These are phyloP conservation scores for Caenorhabditis remanei DNA, from an alignment of 1,140 invertebrate genomes.

Conservation along the genomic window DNA sequence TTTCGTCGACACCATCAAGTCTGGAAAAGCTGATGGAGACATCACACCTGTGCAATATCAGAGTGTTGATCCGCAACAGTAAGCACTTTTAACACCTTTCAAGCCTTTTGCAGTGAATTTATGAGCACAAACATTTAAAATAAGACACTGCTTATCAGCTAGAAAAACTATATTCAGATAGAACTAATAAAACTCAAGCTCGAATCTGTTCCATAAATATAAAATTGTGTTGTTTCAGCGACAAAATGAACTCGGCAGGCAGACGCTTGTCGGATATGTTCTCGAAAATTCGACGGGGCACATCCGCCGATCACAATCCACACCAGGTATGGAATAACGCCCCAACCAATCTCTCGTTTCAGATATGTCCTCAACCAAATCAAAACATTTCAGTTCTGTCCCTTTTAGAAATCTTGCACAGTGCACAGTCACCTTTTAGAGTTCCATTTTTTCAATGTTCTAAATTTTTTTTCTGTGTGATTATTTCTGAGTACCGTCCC, in stretches of 20 bases:
- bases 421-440: constrained; percentile 53
- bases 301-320: constrained; percentile 63
- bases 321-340: constrained; percentile 45
- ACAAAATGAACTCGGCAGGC: constrained; percentile 60
- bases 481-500: constrained; percentile 15
- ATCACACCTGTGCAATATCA: constrained; percentile 51
- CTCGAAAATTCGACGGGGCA: constrained; percentile 66
- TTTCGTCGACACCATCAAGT: constrained; percentile 75
- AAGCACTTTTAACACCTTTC: neutral
- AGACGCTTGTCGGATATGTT: constrained; percentile 70
- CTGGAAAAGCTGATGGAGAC: constrained; percentile 65
- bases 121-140: neutral
- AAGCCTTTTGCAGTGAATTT: neutral
- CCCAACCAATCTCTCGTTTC: neutral
- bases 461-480: constrained; percentile 39
- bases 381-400: constrained; percentile 11
- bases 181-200: constrained; percentile 2
- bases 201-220: neutral
- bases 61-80: constrained; percentile 51
- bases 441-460: constrained; percentile 50
- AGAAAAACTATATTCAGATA: neutral
- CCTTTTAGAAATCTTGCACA: constrained; percentile 42
- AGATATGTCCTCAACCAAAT: constrained; percentile 17
- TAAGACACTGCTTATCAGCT: no score
- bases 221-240: constrained; percentile 32